Base-by-base conservation (phyloP, 2,113 vertebrate species). In the Ameiurus melas region DNA sequence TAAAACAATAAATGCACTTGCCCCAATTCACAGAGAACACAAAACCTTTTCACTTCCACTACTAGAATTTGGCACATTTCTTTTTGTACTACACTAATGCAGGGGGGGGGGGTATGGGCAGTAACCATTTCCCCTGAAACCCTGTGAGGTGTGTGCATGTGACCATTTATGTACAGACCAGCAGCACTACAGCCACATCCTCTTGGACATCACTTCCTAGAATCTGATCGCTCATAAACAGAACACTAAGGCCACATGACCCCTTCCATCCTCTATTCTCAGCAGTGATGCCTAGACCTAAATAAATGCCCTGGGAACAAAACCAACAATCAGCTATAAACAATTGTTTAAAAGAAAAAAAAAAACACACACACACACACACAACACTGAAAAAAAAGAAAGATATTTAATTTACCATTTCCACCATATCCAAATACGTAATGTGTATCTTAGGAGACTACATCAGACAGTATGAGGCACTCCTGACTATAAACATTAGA, bases 181-280 rank as follows among this genome's bases (percentile, higher is more conserved):
- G 47, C 25, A 51, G 25, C 0, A 0, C n/a, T 77, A 88, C 5
- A 78, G 20, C 55, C 57, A 84, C 66, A 90, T 87, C 47, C 80
- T 84, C 83, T 82, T 83, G 75, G 84, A 43, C 13, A 39, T 85
- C 80, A 78, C 86, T 87, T 91, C 87, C 90, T 89, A 85, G 58
- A 57, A 85, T 85, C 88, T 89, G 86, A 75, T 53, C 86, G 25
- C 58, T 62, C 53, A 55, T 30, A 89, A 85, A 88, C 86, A 70
- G 73, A 77, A 78, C 51, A n/a, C 12, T 78, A 83, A 84, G 87
- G 86, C 51, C 71, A 33, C 55, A 27, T 87, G 79, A 86, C 85
- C 85, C 51, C 33, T 14, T 79, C 30, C 53, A 58, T 89, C 62
- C 73, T 64, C 87, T 51, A 36, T 36, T 16, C 51, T 47, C 36